Percentiles rank a stretch among this genome's conserved stretches.
Evolutionary conservation across 2,888 invertebrate genomes (phyloP).

Genomic region (Gisinianus flammeolus): DNA sequence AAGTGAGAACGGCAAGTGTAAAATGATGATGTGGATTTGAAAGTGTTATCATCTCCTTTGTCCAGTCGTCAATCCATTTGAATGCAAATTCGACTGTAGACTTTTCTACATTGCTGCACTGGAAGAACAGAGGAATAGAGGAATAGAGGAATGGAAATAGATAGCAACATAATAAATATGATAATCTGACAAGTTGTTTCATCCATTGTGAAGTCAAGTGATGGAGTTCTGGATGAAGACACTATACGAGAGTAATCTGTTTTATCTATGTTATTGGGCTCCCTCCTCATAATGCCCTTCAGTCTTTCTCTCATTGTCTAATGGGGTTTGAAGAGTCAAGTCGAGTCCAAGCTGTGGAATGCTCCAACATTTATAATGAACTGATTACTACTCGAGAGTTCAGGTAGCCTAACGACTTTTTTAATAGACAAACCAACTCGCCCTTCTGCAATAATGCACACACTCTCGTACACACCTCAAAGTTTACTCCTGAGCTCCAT

Average conservation of each 20-base stretch:
- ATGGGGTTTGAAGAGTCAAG: background rate
- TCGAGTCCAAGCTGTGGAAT: background rate
- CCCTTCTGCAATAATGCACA: slow-evolving; percentile 5
- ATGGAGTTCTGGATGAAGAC: slow-evolving; percentile 22
- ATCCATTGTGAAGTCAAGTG: background rate
- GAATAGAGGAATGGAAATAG: slow-evolving; percentile 9
- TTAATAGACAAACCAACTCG: background rate
- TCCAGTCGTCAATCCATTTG: slow-evolving; percentile 19
- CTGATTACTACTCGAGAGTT: background rate
- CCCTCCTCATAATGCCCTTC: background rate
- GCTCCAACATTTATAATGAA: background rate
- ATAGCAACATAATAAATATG: slow-evolving; percentile 33
- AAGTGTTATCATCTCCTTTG: too few species aligned
- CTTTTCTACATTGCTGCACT: too few species aligned
- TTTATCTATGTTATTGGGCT: background rate
- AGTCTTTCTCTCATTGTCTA: background rate
- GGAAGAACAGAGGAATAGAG: too few species aligned
- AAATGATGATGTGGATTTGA: too few species aligned
- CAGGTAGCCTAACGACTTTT: slow-evolving; percentile 27
- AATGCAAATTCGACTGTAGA: slow-evolving; percentile 16
- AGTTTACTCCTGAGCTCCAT: background rate
- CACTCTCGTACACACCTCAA: background rate
- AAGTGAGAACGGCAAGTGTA: too few species aligned
- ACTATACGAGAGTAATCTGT: background rate
- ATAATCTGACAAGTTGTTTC: slow-evolving; percentile 34